phyloP scores from a whole-genome alignment of 2,888 invertebrate genomes.

The Nebria brevicollis region DNA sequence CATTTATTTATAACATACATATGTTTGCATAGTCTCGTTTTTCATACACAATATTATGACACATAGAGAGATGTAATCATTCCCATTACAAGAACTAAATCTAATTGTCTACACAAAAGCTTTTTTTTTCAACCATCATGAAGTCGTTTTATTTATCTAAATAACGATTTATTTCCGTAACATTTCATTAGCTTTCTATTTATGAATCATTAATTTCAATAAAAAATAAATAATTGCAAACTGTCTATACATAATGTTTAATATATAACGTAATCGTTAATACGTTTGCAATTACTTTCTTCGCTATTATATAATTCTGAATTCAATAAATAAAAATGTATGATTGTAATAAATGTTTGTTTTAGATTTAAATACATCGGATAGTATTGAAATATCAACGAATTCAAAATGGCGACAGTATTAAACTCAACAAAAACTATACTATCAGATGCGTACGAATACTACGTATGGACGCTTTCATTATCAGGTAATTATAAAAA shows the following conservation, averaged over 20 bases:
- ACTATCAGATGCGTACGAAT: conserved; percentile 71
- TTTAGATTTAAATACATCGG: conserved; percentile 25
- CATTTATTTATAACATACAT: not conserved
- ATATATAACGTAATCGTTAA: too few relatives aligned
- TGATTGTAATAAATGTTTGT: not conserved
- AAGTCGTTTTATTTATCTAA: not conserved
- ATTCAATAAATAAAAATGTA: not conserved
- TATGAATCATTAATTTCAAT: not conserved
- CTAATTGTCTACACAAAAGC: too few relatives aligned
- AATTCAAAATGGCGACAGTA: conserved; percentile 52
- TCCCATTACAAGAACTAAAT: too few relatives aligned
- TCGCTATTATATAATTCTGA: too few relatives aligned
- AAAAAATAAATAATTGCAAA: not conserved
- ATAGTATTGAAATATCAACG: conserved; percentile 12
- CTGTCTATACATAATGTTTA: too few relatives aligned
- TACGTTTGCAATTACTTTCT: too few relatives aligned
- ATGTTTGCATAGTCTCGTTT: not conserved
- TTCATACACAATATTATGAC: not conserved
- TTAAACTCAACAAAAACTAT: conserved; percentile 68
- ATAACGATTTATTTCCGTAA: not conserved
- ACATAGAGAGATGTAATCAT: not conserved
- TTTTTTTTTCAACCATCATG: too few relatives aligned
- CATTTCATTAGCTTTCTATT: not conserved
- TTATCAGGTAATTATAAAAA: conserved; percentile 71
- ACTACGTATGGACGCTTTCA: conserved; percentile 80